Base-by-base conservation (phyloP, 2,888 invertebrate species). In the Gibbula magus region DNA sequence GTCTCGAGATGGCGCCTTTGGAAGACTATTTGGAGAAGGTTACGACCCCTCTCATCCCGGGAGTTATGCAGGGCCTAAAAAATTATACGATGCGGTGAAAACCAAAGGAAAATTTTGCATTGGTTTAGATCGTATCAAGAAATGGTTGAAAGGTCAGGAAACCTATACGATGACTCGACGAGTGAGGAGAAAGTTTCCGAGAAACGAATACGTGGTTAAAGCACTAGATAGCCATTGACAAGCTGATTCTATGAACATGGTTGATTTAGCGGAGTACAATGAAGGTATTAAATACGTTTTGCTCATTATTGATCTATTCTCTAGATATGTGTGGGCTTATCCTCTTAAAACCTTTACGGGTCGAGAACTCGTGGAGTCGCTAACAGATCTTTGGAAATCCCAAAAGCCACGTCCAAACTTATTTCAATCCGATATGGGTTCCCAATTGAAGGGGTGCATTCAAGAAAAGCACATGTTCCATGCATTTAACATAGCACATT, bases 61-160 rank as follows among this genome's bases (percentile, higher is more conserved):
- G 0, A 74, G 74, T 51, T 74, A 52, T 4, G 74, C 74, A 13
- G 74, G 74, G 2, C 74, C 51, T 2, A 29, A 52, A 20, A 74
- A 74, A 74, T 5, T 74, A 18, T 52, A 74, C 52, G 52, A 74
- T 20, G 74, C 52, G 0, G 52, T 74, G 16, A 74, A 52, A 45
- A 25, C 45, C 1, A 51, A 74, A 4, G 74, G 74, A 10, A 74
- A 74, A 45, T 51, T 51, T n/a, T 2, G 22, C 1, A 74, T 74
- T 22, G 29, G 74, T 20, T 51, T 74, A 20, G 5, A 22, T 1
- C 0, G 52, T 1, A 74, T 74, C 22, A 74, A 51, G 10, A 74
- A 52, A 51, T 74, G 74, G 74, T 74, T 74, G 51, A 74, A 45
- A 45, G 45, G 74, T 20, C 74, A 74, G 51, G 74, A 74, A 22